phyloP scores from a whole-genome alignment of 2,797 vertebrate species.

The Diplodus puntazzo region DNA sequence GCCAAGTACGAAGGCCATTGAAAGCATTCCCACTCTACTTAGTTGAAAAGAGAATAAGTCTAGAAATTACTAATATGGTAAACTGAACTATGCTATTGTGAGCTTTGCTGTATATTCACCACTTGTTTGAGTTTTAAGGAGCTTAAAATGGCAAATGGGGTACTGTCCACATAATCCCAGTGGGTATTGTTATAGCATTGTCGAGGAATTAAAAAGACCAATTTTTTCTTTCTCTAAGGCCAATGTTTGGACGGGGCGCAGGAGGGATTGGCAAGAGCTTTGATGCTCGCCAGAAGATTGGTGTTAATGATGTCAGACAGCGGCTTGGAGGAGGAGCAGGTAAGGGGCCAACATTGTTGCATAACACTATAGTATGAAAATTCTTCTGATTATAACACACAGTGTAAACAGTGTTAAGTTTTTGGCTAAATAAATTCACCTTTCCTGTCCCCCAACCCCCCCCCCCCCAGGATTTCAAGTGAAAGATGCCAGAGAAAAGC shows the following conservation, averaged over 20 bases:
- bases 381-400: background rate
- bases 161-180: too few species aligned
- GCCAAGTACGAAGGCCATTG: background rate
- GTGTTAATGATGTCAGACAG: constrained; percentile 90
- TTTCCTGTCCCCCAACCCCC: background rate
- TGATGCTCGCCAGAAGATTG: constrained; percentile 96
- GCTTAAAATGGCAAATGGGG: background rate
- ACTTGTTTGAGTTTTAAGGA: rapidly evolving
- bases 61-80: background rate
- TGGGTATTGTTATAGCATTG: background rate
- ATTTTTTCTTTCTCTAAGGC: constrained; percentile 58
- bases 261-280: constrained; percentile 83
- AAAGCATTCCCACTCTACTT: too few species aligned
- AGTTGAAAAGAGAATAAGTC: background rate
- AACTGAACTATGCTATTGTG: background rate
- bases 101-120: background rate
- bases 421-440: background rate
- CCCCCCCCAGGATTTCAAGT: constrained; percentile 82
- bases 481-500: constrained; percentile 95
- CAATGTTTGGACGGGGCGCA: constrained; percentile 83
- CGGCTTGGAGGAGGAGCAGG: constrained; percentile 86
- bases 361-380: background rate
- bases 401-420: background rate
- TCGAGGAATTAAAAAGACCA: background rate
- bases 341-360: constrained; percentile 15